Base-by-base conservation (phyloP, 2,797 vertebrate genomes). In the Clarias pachynema region DNA sequence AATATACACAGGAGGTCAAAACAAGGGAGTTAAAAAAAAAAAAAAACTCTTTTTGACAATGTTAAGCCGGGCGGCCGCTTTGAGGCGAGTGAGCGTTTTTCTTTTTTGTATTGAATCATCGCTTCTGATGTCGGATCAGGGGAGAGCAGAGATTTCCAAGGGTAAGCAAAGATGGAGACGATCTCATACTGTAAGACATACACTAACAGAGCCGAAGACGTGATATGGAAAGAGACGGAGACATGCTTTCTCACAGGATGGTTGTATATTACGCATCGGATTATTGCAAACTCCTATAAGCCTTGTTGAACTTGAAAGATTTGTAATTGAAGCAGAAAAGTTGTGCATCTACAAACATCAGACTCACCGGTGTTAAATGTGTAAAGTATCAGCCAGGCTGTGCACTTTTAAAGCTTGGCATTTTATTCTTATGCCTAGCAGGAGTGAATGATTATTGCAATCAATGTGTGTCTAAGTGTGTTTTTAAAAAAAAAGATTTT, bases 1-100 rank as follows among this genome's bases (percentile, higher is more conserved):
- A 95, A 96, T 95, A 96, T 95, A 95, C 95, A 95, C 94, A 94
- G 94, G 94, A 95, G 95, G 95, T 95, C 93, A 94, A 95, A 94
- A 93, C 90, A 62, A 91, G 91, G 92, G 93, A 93, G 93, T 93
- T 94, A 89, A 18, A 18, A 95, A 95, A 94, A 92, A 49, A 93
- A 53, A 93, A 53, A 90, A 29, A 16, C 57, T 92, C 95, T 95
- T 96, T 96, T 96, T 96, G 95, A 96, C 95, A 96, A 96, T 92
- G 95, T 96, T 96, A 96, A 96, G 94, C 95, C 94, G 87, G 77
- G 86, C 94, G 93, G 95, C 94, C 94, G 95, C 95, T 96, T 95
- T 95, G 95, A 95, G 95, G 93, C 93, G 93, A 93, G 92, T 89
- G 92, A 93, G 92, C 92, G 94, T 93, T 12, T 57, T 57, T 34